Base-by-base conservation (phyloP, 2,113 vertebrate species). In the Cairina moschata region DNA sequence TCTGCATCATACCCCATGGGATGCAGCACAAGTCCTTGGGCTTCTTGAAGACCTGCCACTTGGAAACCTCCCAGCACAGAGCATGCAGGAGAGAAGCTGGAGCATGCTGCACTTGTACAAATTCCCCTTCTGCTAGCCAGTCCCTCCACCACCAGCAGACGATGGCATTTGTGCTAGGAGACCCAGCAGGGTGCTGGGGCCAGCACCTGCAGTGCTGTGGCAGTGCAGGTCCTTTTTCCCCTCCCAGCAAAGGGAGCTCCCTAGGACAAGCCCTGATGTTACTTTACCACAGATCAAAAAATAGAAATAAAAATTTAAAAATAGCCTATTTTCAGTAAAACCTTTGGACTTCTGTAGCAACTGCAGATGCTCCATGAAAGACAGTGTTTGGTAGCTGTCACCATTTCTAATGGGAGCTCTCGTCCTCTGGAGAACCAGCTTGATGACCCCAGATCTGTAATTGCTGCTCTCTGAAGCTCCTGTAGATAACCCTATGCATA, bases 391-490 rank as follows among this genome's bases (percentile, higher is more conserved):
- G 92, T 80, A 96, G 90, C 72, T 94, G 75, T 88, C 72, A 80
- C 13, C 62, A 71, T 46, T 86, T 74, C 54, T 88, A 73, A 87
- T 8, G 52, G 66, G 29, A 93, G 48, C 12, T 40, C 69, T 78
- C 75, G 50, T 40, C 50, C 84, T 42, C 42, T 52, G 28, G 67
- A 91, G 93, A 71, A 77, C 36, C 93, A 95, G 94, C 85, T 90
- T 83, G 86, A 92, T 96, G 96, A 93, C 91, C 91, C 44, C 31
- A 76, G 28, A 75, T 59, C 26, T 32, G 31, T 67, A 94, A 88
- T 82, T 83, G 67, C 71, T 94, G 68, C 36, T 96, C 72, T 77
- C 56, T 91, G 76, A 63, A 63, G 56, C 42, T 74, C 56, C 73
- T 63, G 52, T 20, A 86, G 91, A 95, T 92, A 91, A 91, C 65